Evolutionary conservation across 2,888 invertebrate genomes (phyloP), one percentile per base, ranked within the genome.

Genomic region (Ophioninae sp.): DNA sequence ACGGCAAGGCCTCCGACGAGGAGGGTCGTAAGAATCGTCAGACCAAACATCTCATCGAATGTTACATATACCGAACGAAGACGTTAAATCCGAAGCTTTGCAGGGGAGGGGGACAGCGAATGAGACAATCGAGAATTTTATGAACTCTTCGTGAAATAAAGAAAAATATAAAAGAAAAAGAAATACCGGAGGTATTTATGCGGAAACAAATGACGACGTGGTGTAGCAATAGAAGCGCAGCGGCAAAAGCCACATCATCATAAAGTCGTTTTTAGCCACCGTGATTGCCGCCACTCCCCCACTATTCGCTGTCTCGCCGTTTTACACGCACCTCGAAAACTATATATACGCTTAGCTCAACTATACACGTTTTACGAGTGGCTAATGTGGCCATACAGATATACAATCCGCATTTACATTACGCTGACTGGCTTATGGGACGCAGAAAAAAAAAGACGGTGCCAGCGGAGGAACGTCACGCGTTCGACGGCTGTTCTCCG

Each of bases 231-330:
- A 30, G 77, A 77, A 69, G 69, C 68, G 74, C 81, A 72, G 85
- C 85, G 81, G 79, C 77, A 59, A 59, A 59, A 20, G 81, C 90
- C 90, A 90, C 90, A 91, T 90, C 90, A 90, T 89, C 90, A 88
- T 86, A 86, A 87, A 84, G 79, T 86, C 71, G 61, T 20, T 77
- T 73, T 81, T 80, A n/a, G 58, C 81, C 75, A 65, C 75, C 71
- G 77, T 72, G n/a, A 78, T 83, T 82, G 82, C 83, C 85, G 81
- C 85, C 83, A 85, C 76, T 78, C 78, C 77, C 81, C 74, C 79
- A 73, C 83, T 64, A 56, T 56, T 1, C 20, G 1, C 67, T 20
- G 30, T 64, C 61, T 9, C 56, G n/a, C 30, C 23, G 41, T 67
- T 56, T 56, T 6, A 44, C 37, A 17, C 22, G 9, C 37, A 39